These are phyloP conservation scores for Papilio xuthus DNA, from an alignment of 1,140 invertebrate species.

Conservation along the genomic window DNA sequence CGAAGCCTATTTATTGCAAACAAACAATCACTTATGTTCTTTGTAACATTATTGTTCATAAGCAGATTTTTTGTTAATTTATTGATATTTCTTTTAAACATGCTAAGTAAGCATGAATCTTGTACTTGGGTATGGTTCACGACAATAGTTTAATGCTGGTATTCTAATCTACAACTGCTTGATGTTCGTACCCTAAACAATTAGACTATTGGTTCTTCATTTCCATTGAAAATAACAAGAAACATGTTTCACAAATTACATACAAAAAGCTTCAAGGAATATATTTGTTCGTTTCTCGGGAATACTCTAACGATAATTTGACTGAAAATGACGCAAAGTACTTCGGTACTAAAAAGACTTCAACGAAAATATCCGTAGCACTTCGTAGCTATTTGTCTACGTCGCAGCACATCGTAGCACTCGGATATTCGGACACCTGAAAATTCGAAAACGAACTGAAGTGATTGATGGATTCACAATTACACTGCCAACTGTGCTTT, in stretches of 20 bases:
- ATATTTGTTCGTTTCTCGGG: neutral
- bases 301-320: conserved; percentile 13
- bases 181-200: too few relatives aligned
- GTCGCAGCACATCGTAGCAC: conserved; percentile 1
- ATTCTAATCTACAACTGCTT: too few relatives aligned
- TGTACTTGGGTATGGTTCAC: too few relatives aligned
- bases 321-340: neutral
- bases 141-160: too few relatives aligned
- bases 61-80: too few relatives aligned
- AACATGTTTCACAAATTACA: neutral
- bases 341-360: neutral
- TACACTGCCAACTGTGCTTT: neutral
- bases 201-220: too few relatives aligned
- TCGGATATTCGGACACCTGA: conserved; percentile 14
- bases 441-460: conserved; percentile 13
- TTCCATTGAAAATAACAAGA: too few relatives aligned
- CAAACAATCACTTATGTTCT: too few relatives aligned
- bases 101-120: too few relatives aligned
- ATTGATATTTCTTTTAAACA: too few relatives aligned
- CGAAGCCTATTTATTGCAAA: too few relatives aligned
- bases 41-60: too few relatives aligned
- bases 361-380: conserved; percentile 4
- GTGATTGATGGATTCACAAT: conserved; percentile 1
- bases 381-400: conserved; percentile 16
- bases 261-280: neutral